Conservation (phyloP, 2,797 vertebrate genomes). For the Nyctalus aviator region DNA sequence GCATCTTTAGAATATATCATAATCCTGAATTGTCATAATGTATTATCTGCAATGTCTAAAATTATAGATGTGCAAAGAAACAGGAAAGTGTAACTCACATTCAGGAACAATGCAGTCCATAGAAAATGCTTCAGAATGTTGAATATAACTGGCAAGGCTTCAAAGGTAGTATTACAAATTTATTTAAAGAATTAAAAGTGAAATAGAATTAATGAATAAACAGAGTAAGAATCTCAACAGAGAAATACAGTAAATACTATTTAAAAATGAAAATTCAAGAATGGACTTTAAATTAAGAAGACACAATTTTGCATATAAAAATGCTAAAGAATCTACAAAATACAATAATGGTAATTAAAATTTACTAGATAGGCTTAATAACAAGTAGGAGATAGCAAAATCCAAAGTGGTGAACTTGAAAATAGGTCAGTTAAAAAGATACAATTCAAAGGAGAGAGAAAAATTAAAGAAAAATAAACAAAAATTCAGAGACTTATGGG, state of each 20-base stretch:
- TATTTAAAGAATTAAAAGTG: constrained; percentile 28
- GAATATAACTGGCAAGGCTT: neutral
- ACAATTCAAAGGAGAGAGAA: neutral
- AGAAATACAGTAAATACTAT: neutral
- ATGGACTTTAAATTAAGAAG: neutral
- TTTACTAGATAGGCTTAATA: neutral
- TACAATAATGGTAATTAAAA: constrained; percentile 48
- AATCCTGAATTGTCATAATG: constrained; percentile 36
- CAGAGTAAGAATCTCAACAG: neutral
- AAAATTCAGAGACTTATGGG: neutral
- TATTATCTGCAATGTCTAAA: neutral
- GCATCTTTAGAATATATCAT: neutral
- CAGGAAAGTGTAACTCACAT: neutral
- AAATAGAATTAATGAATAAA: constrained; percentile 26
- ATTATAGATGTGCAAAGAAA: constrained; percentile 24
- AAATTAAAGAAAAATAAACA: neutral
- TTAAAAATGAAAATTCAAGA: constrained; percentile 22
- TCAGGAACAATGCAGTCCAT: neutral
- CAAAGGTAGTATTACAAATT: neutral
- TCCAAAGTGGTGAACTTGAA: constrained; percentile 1
- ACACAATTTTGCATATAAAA: neutral
- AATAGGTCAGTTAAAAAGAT: neutral
- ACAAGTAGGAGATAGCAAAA: neutral
- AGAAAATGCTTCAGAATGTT: constrained; percentile 40
- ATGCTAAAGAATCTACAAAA: neutral